These are phyloP conservation scores for Calyptomena viridis DNA, from an alignment of 2,113 vertebrate genomes.

Conservation along the genomic window DNA sequence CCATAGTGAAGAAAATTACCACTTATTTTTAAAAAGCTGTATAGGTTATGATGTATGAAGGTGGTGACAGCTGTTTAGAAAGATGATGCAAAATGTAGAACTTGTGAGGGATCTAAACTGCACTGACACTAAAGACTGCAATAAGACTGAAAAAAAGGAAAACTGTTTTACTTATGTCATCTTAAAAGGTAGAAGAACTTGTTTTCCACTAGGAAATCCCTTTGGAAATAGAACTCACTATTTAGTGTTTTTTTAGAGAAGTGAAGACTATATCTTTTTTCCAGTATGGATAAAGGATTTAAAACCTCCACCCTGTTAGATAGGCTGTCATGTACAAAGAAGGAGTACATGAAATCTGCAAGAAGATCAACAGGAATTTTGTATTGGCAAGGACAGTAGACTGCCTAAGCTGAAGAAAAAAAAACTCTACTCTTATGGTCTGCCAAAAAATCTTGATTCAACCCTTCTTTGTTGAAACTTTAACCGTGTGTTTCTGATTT, in stretches of 20 bases:
- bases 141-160: background rate
- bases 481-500: background rate
- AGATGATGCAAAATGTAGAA: background rate
- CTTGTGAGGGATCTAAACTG: background rate
- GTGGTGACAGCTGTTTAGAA: background rate
- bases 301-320: background rate
- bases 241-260: background rate
- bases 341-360: background rate
- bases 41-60: accelerated
- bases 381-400: background rate
- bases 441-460: background rate
- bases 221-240: background rate
- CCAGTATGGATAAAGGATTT: background rate
- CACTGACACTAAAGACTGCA: background rate
- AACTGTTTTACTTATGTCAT: too few relatives aligned
- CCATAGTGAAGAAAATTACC: background rate
- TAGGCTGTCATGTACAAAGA: background rate
- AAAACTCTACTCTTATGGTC: background rate
- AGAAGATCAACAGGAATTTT: background rate
- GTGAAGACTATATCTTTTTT: background rate
- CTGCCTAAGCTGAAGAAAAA: background rate
- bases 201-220: background rate
- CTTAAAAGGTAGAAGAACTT: background rate
- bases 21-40: background rate
- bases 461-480: background rate